Percentiles rank a stretch among this genome's conserved stretches.
phyloP scores from a whole-genome alignment of 2,888 invertebrate species.

The Cryptocephalus primarius region DNA sequence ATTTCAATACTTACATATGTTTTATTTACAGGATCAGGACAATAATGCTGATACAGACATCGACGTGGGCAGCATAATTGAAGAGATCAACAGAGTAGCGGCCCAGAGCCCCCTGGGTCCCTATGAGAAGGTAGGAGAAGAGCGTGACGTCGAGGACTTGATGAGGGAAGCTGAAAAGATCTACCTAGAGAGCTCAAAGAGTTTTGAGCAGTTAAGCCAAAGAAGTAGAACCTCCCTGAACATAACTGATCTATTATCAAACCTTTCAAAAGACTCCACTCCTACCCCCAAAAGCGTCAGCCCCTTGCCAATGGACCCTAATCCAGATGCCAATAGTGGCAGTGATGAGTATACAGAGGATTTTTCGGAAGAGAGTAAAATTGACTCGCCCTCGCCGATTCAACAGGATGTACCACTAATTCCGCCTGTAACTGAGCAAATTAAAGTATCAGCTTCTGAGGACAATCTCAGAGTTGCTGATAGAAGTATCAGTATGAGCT shows the following conservation, averaged over 20 bases:
- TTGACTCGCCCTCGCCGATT: slow-evolving; percentile 9
- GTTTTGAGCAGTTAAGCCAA: slow-evolving; percentile 36
- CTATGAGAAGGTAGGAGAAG: slow-evolving; percentile 35
- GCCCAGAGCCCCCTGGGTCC: slow-evolving; percentile 36
- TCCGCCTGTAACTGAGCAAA: background rate
- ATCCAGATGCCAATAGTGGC: slow-evolving; percentile 10
- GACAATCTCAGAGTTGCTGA: background rate
- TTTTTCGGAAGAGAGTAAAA: slow-evolving; percentile 27
- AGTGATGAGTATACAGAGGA: slow-evolving; percentile 29
- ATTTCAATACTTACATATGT: too few species aligned
- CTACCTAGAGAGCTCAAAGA: slow-evolving; percentile 37
- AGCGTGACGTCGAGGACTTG: slow-evolving; percentile 47
- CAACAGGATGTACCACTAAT: background rate
- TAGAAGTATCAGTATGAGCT: background rate
- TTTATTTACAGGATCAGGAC: slow-evolving; percentile 33
- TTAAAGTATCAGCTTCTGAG: background rate
- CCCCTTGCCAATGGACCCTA: slow-evolving; percentile 29
- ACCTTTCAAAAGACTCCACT: slow-evolving; percentile 25
- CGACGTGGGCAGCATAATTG: slow-evolving; percentile 58
- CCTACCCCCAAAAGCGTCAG: slow-evolving; percentile 34
- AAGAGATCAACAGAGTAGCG: slow-evolving; percentile 50
- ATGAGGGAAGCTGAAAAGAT: slow-evolving; percentile 47
- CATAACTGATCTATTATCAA: slow-evolving; percentile 26
- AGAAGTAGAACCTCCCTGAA: slow-evolving; percentile 34
- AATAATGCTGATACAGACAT: slow-evolving; percentile 37